These are phyloP conservation scores for Cybosia mesomella DNA, from an alignment of 2,888 invertebrate species.

Conservation along the genomic window DNA sequence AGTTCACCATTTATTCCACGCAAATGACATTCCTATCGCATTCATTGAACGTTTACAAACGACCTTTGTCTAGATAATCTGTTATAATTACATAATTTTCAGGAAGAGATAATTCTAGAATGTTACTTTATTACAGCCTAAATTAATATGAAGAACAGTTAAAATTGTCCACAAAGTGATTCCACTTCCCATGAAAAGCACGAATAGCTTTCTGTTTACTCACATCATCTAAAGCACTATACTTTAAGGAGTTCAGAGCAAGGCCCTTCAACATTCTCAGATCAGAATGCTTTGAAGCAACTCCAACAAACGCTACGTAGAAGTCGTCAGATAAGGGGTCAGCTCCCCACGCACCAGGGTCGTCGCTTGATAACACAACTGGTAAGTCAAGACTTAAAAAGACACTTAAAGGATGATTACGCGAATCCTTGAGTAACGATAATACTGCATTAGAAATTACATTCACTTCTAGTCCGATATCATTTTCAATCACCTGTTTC, in stretches of 20 bases:
- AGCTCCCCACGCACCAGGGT: constrained; percentile 93
- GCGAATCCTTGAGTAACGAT: constrained; percentile 89
- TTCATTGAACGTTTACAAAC: neutral
- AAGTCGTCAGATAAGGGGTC: constrained; percentile 90
- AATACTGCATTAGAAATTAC: constrained; percentile 93
- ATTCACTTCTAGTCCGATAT: constrained; percentile 92
- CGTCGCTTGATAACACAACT: constrained; percentile 92
- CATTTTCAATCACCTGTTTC: constrained; percentile 84
- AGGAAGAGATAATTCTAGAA: neutral
- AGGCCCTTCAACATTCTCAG: constrained; percentile 91
- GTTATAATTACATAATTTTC: neutral
- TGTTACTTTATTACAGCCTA: neutral
- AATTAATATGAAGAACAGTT: constrained; percentile 12
- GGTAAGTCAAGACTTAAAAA: constrained; percentile 90
- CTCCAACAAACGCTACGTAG: constrained; percentile 91
- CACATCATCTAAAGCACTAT: constrained; percentile 80
- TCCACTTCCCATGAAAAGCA: constrained; percentile 64
- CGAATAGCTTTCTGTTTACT: constrained; percentile 62
- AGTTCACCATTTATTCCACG: neutral
- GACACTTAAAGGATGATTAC: constrained; percentile 91
- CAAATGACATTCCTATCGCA: neutral
- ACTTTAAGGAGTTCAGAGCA: constrained; percentile 91
- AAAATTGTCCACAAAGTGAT: constrained; percentile 19
- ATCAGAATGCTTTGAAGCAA: constrained; percentile 90
- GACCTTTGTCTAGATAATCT: neutral